phyloP scores from a whole-genome alignment of 2,797 vertebrate species.

The Meriones psammophilus region DNA sequence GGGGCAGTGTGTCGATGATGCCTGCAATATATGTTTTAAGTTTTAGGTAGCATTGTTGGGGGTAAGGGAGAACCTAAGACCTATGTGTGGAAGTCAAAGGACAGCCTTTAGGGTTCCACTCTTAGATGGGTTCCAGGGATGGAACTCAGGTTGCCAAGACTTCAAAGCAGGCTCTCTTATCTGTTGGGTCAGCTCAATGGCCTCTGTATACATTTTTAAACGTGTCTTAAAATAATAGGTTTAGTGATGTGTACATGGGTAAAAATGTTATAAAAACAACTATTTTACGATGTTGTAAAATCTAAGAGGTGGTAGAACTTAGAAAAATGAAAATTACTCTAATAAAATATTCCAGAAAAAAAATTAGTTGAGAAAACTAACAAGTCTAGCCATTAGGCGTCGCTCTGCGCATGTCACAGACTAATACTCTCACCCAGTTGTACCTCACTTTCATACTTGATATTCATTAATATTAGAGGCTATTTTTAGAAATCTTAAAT shows the following conservation, averaged over 20 bases:
- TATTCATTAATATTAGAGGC: constrained; percentile 60
- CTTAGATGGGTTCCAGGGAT: not conserved
- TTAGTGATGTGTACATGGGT: not conserved
- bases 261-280: not conserved
- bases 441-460: constrained; percentile 57
- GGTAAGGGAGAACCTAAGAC: not conserved
- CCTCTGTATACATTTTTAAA: constrained; percentile 30
- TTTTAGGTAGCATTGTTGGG: not conserved
- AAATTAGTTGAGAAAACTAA: constrained; percentile 24
- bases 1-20: not conserved
- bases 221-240: not conserved
- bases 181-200: not conserved
- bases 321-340: constrained; percentile 35
- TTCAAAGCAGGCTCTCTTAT: not conserved
- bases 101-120: not conserved
- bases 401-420: not conserved
- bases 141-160: not conserved
- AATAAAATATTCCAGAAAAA: constrained; percentile 25
- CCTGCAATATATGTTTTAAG: not conserved
- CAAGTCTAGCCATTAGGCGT: not conserved
- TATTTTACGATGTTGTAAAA: constrained; percentile 24
- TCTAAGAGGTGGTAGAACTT: not conserved
- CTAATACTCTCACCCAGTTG: not conserved
- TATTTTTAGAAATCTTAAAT: constrained; percentile 80
- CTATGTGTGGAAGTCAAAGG: not conserved